A percentile compares a stretch with the other conserved stretches of the same genome.
These are phyloP conservation scores for Propithecus perrieri DNA, from an alignment of 2,797 vertebrate genomes.

Conservation along the genomic window DNA sequence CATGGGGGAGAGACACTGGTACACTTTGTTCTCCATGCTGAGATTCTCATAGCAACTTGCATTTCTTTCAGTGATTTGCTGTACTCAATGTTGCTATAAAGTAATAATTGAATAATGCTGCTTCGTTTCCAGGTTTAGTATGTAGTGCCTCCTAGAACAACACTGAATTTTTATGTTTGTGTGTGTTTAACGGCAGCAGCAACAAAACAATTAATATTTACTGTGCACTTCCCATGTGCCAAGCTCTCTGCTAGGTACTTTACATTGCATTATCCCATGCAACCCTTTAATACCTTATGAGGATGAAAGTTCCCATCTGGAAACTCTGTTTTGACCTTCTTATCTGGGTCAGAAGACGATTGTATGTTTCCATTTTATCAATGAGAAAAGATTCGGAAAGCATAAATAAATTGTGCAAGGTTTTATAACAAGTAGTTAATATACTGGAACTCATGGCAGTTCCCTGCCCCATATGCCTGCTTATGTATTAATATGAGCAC, in stretches of 20 bases:
- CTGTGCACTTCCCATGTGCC: background rate
- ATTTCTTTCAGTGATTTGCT: background rate
- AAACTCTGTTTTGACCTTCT: constrained; percentile 38
- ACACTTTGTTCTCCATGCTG: background rate
- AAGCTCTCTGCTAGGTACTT: background rate
- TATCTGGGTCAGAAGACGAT: background rate
- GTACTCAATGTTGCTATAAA: background rate
- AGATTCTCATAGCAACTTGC: background rate
- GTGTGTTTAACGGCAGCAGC: background rate
- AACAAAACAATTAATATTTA: background rate
- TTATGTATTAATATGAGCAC: background rate
- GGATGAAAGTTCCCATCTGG: background rate
- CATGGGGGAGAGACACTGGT: background rate
- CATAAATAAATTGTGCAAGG: background rate
- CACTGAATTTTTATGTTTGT: background rate
- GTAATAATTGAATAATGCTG: background rate
- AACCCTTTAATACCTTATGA: background rate
- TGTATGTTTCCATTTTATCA: background rate
- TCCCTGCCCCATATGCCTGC: background rate
- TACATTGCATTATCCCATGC: background rate
- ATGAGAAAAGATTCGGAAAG: background rate
- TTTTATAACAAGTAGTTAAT: background rate
- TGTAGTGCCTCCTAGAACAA: background rate
- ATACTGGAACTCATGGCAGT: background rate
- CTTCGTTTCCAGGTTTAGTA: background rate